Conservation (phyloP, 92 coral and sea anemone genomes). For the Paragorgia papillata region DNA sequence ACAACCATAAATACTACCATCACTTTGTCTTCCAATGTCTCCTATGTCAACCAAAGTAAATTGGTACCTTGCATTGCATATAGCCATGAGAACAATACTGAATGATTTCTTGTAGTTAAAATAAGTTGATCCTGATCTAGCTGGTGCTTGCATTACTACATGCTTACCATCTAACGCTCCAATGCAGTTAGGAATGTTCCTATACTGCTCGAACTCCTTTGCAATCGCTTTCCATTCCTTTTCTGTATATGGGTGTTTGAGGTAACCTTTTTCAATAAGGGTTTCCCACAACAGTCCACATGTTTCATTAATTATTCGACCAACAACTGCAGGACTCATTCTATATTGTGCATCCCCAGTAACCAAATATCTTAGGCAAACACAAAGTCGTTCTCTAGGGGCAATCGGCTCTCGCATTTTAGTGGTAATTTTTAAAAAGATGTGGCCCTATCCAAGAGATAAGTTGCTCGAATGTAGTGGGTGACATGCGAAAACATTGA, state of each 20-base stretch:
- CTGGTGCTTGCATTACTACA: conserved; percentile 22
- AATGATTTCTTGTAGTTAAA: conserved; percentile 21
- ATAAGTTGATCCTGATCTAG: neutral
- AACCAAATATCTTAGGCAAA: conserved; percentile 12
- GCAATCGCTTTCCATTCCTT: conserved; percentile 22
- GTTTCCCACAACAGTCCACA: conserved; percentile 5
- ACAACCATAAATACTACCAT: conserved; percentile 9
- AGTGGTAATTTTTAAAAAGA: conserved; percentile 8
- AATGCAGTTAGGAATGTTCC: conserved; percentile 16
- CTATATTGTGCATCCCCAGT: conserved; percentile 18
- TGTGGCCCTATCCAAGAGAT: conserved; percentile 53
- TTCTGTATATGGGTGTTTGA: conserved; percentile 1
- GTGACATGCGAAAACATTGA: conserved; percentile 40
- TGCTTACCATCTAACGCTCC: conserved; percentile 19
- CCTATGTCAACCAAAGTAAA: conserved; percentile 16
- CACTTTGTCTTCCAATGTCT: conserved; percentile 24
- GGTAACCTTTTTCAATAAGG: conserved; percentile 17
- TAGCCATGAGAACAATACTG: conserved; percentile 21
- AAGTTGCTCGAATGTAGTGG: conserved; percentile 40
- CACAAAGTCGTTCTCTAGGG: conserved; percentile 44
- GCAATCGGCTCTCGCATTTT: conserved; percentile 36
- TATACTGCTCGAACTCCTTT: neutral
- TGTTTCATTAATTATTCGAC: conserved; percentile 12
- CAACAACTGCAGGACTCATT: conserved; percentile 25
- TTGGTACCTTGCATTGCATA: conserved; percentile 8